Percentiles rank a stretch among this genome's conserved stretches.
Evolutionary conservation across 2,888 invertebrate species (phyloP).

Genomic region (Meiosimyza platycephala): DNA sequence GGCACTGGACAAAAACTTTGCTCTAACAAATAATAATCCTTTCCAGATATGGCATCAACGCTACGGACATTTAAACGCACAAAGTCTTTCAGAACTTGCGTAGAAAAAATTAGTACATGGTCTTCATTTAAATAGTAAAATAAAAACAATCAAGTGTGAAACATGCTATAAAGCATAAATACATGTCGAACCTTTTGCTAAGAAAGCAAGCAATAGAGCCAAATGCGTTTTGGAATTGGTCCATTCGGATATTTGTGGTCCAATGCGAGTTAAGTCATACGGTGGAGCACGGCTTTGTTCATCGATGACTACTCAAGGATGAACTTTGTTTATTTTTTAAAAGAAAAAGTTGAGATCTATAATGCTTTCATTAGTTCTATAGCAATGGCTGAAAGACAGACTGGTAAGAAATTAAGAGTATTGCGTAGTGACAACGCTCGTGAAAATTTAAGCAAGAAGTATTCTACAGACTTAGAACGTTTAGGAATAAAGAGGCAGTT

Average conservation of each 20-base stretch:
- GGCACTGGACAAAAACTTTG: neutral
- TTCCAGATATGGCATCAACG: slow-evolving; percentile 27
- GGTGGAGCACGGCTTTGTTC: slow-evolving; percentile 37
- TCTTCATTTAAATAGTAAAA: neutral
- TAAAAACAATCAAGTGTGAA: slow-evolving; percentile 1
- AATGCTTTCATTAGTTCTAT: slow-evolving; percentile 41
- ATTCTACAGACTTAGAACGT: slow-evolving; percentile 29
- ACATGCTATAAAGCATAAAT: slow-evolving; percentile 7
- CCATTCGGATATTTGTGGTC: slow-evolving; percentile 38
- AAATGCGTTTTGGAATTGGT: slow-evolving; percentile 32
- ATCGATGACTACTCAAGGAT: slow-evolving; percentile 41
- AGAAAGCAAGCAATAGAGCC: neutral
- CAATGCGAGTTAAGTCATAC: slow-evolving; percentile 28
- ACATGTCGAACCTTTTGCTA: neutral
- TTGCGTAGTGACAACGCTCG: slow-evolving; percentile 39
- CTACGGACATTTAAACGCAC: slow-evolving; percentile 34
- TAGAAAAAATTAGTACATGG: slow-evolving; percentile 12
- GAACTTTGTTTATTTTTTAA: slow-evolving; percentile 42
- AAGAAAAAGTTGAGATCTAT: slow-evolving; percentile 41
- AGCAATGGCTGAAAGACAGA: slow-evolving; percentile 39
- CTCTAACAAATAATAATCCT: neutral
- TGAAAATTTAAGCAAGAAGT: slow-evolving; percentile 34
- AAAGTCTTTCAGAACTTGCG: slow-evolving; percentile 18
- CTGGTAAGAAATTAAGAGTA: slow-evolving; percentile 37
- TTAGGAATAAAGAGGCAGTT: slow-evolving; percentile 33